Evolutionary conservation across 2,888 invertebrate species (phyloP).

Genomic region (Pyrrhia umbra): DNA sequence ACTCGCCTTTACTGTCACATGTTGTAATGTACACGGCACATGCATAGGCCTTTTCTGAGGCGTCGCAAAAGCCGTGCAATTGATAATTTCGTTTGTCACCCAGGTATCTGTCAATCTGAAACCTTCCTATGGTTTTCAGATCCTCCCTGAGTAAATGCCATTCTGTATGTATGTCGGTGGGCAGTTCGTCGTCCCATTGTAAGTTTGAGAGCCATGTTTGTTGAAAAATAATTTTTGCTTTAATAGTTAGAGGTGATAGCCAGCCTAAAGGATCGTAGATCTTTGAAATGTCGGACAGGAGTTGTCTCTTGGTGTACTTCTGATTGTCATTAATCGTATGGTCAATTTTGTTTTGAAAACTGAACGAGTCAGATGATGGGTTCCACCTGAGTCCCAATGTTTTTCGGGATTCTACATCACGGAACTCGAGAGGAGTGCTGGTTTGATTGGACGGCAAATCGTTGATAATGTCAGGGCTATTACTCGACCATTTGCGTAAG

Average conservation of each 20-base stretch:
- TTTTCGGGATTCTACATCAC: constrained; percentile 1
- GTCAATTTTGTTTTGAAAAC: neutral
- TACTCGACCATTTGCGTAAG: neutral
- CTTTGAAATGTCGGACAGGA: constrained; percentile 7
- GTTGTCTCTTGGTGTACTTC: neutral
- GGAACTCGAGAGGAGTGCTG: neutral
- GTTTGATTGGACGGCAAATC: neutral
- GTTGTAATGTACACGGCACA: neutral
- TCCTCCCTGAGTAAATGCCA: neutral
- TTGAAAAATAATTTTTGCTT: constrained; percentile 4
- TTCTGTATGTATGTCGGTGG: neutral
- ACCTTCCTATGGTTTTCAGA: neutral
- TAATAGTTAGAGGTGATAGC: constrained; percentile 3
- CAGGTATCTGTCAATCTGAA: neutral
- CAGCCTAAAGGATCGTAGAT: no score
- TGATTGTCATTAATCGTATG: no score
- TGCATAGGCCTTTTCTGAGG: no score
- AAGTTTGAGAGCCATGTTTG: neutral
- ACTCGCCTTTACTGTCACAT: neutral
- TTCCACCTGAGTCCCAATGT: constrained; percentile 10
- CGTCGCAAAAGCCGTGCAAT: constrained; percentile 7
- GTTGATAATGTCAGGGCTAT: neutral
- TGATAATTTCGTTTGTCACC: neutral
- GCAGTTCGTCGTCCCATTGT: constrained; percentile 1
- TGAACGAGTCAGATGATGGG: neutral